These are phyloP conservation scores for Aldabrachelys gigantea DNA, from an alignment of 2,113 vertebrate species.

Conservation along the genomic window DNA sequence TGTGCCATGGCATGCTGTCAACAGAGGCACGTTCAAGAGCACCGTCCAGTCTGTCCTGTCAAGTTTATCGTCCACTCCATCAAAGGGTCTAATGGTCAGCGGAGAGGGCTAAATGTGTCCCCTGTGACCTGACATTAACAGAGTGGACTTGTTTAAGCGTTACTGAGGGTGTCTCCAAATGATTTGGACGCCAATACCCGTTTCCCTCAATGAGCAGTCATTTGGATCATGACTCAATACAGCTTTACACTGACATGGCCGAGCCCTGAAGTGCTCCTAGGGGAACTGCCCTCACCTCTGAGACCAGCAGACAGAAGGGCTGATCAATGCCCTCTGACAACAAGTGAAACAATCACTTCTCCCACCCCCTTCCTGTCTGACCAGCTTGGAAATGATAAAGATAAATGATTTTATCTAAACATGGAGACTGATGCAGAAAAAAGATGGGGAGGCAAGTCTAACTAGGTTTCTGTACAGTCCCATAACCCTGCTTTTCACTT, in stretches of 20 bases:
- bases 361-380: slow-evolving; percentile 49
- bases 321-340: slow-evolving; percentile 81
- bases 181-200: slow-evolving; percentile 83
- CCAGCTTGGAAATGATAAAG: slow-evolving; percentile 65
- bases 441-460: neutral
- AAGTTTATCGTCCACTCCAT: slow-evolving; percentile 82
- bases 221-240: slow-evolving; percentile 80
- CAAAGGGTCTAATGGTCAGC: slow-evolving; percentile 83
- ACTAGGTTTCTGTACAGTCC: slow-evolving; percentile 36
- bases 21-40: neutral
- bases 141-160: slow-evolving; percentile 83
- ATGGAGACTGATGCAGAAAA: slow-evolving; percentile 24
- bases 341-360: slow-evolving; percentile 68
- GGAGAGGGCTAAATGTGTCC: slow-evolving; percentile 78
- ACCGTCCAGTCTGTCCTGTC: slow-evolving; percentile 73
- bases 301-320: slow-evolving; percentile 73
- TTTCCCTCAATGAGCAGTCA: slow-evolving; percentile 82
- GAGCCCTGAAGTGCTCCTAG: slow-evolving; percentile 75
- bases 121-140: slow-evolving; percentile 81
- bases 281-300: slow-evolving; percentile 78
- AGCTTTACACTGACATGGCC: slow-evolving; percentile 73
- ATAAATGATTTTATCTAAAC: slow-evolving; percentile 74
- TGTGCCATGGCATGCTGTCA: neutral
- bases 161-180: slow-evolving; percentile 76
- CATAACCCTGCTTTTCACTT: slow-evolving; percentile 8